Evolutionary conservation across 2,888 invertebrate species (phyloP).

Genomic region (Cremastinae sp.): DNA sequence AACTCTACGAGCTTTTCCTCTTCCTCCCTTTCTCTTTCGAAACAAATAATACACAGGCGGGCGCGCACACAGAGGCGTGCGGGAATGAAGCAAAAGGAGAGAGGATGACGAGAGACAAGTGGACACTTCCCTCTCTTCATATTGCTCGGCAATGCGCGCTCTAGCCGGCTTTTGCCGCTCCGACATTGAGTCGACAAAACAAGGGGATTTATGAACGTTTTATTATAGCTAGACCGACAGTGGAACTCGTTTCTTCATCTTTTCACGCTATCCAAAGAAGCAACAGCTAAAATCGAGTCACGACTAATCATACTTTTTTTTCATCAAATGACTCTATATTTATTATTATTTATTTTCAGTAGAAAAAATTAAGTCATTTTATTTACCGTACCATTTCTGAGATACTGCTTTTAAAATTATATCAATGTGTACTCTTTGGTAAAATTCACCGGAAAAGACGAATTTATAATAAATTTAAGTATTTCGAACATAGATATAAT

Average conservation of each 20-base stretch:
- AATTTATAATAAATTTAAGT: too few relatives aligned
- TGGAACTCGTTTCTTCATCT: constrained; percentile 37
- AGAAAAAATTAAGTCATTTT: too few relatives aligned
- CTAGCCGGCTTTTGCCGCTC: constrained; percentile 35
- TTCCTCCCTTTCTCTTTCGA: constrained; percentile 34
- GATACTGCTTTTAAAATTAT: too few relatives aligned
- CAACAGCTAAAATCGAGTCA: too few relatives aligned
- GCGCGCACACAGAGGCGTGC: constrained; percentile 20
- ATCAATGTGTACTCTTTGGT: too few relatives aligned
- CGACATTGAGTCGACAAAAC: constrained; percentile 61
- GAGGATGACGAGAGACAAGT: constrained; percentile 68
- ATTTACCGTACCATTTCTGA: too few relatives aligned
- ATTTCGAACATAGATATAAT: too few relatives aligned
- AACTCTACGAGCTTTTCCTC: constrained; percentile 39
- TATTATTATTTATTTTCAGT: too few relatives aligned
- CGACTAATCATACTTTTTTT: too few relatives aligned
- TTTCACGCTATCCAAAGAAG: too few relatives aligned
- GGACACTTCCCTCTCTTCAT: constrained; percentile 75
- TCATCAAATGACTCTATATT: too few relatives aligned
- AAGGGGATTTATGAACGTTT: constrained; percentile 70
- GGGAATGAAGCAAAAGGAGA: constrained; percentile 10
- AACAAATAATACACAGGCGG: constrained; percentile 30
- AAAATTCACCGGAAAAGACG: too few relatives aligned
- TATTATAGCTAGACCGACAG: constrained; percentile 68
- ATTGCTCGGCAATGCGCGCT: constrained; percentile 42